Base-by-base conservation (phyloP, 2,888 invertebrate species). In the Candidula unifasciata region DNA sequence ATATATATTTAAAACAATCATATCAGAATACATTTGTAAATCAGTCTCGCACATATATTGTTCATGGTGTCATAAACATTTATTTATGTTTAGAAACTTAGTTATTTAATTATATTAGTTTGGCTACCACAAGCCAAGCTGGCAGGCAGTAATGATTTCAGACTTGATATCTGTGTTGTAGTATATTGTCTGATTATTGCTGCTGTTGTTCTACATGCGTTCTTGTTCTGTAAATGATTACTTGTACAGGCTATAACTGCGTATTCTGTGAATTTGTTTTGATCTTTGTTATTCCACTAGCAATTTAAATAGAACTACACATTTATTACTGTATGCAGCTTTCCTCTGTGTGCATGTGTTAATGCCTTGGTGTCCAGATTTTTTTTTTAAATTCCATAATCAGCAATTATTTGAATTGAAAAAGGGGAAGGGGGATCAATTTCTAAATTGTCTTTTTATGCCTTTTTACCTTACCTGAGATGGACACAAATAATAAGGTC, bases 281-380 rank as follows among this genome's bases (percentile, higher is more conserved):
- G 27, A 73, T 60, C 24, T 82, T 82, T 82, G 74, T 82, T 82
- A 57, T 74, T 44, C 33, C 33, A 74, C 73, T 82, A 73, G 74
- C 82, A 82, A 82, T 60, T 74, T 60, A 44, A 57, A 82, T 64
- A 82, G 82, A 54, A 64, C 30, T 82, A 74, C 57, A 57, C 24
- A 35, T 74, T 24, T 74, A 21, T 80, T n/a, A 71, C 33, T 80
- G 16, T 80, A 44, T 52, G n/a, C 30, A 80, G 68, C 66, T 52
- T 21, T 68, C 54, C 30, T 68, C 33, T 30, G 52, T 68, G 68
- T 80, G 54, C 37, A 54, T 54, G 57, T 60, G 54, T 77, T 57
- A 60, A 44, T 44, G 44, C 44, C 44, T 44, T 44, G 44, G 44
- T 44, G 44, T 44, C 44, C 44, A 44, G 44, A 44, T 44, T 44